Evolutionary conservation across 1,140 invertebrate genomes (phyloP), one percentile per base, ranked within the genome.

Genomic region (Sycobia sp.): DNA sequence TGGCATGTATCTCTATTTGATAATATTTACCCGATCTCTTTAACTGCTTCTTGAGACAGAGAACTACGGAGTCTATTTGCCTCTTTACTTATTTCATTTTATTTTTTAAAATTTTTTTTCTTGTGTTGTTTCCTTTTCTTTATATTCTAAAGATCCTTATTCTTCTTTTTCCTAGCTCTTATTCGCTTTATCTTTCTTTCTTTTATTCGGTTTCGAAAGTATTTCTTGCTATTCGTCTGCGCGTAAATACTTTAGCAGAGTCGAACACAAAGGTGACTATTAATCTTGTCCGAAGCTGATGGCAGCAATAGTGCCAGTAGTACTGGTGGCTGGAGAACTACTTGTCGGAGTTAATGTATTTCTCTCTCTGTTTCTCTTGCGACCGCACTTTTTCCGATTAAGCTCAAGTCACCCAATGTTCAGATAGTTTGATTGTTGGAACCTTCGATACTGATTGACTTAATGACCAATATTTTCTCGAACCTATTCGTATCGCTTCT

Each of bases 171-270:
- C 11, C 1, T 14, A 2, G 23, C 13, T n/a, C 27, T 32, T 14
- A 11, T 29, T 36, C 32, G 20, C 49, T 36, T 32, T n/a, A 2
- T 51, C 47, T 29, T 14, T 4, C 27, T 29, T 18, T 49, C 38
- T 50, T 47, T 41, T 63, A n/a, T n/a, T n/a, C n/a, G n/a, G n/a
- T n/a, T n/a, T n/a, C n/a, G n/a, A n/a, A n/a, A n/a, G n/a, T n/a
- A n/a, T n/a, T 51, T 32, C 9, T 11, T 32, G 29, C 43, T 57
- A 36, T 60, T 59, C 27, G 29, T 43, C 51, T 49, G 43, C 20
- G 18, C 54, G 27, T 32, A 41, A 56, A 61, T 29, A 44, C 56
- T 62, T 65, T 57, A 57, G 39, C 39, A 10, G 36, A 65, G 29
- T 25, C 51, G 53, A 57, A 39, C 64, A 46, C 46, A 50, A 20